These are phyloP conservation scores for Odontophorus gujanensis DNA, from an alignment of 2,113 vertebrate genomes.

Conservation along the genomic window DNA sequence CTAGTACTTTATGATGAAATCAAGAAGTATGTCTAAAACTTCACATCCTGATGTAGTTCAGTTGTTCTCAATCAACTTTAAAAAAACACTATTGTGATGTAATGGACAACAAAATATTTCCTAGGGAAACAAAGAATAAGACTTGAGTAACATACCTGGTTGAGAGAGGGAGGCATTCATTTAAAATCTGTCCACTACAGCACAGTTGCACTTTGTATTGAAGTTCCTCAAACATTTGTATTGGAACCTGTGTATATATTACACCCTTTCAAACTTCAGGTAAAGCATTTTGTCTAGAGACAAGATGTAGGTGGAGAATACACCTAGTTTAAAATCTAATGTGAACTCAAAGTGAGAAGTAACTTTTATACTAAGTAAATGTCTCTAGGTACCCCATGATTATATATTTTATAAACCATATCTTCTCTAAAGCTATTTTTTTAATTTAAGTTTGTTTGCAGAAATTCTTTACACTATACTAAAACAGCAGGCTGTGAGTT, in stretches of 20 bases:
- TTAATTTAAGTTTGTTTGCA: neutral
- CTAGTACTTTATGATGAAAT: slow-evolving; percentile 98
- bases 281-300: slow-evolving; percentile 52
- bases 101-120: slow-evolving; percentile 80
- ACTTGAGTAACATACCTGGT: slow-evolving; percentile 41
- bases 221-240: slow-evolving; percentile 28
- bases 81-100: slow-evolving; percentile 76
- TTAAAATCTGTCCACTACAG: slow-evolving; percentile 60
- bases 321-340: neutral
- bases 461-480: neutral
- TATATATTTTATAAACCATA: neutral
- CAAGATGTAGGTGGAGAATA: neutral
- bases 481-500: neutral
- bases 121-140: slow-evolving; percentile 75
- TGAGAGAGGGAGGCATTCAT: slow-evolving; percentile 50
- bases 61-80: slow-evolving; percentile 75
- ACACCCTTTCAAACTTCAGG: slow-evolving; percentile 55
- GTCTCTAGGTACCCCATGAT: neutral
- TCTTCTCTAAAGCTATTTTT: neutral
- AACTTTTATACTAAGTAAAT: neutral
- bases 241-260: slow-evolving; percentile 73
- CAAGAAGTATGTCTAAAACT: slow-evolving; percentile 90
- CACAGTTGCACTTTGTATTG: slow-evolving; percentile 76
- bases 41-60: slow-evolving; percentile 55
- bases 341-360: slow-evolving; percentile 44